Evolutionary conservation across 2,888 invertebrate species (phyloP).

Genomic region (Ryuthela nishihirai): DNA sequence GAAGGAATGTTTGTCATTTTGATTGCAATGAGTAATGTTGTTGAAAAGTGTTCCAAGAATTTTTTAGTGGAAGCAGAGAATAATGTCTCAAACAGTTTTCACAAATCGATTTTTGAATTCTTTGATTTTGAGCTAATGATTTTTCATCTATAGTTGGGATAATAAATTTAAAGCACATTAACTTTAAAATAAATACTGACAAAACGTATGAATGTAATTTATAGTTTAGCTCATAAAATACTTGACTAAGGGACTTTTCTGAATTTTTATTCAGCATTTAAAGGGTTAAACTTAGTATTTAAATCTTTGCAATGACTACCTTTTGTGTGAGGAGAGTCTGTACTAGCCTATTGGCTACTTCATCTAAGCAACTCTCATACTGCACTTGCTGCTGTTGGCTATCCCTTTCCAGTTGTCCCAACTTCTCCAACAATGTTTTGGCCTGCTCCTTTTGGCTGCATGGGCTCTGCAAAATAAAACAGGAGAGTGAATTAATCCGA

Average conservation of each 20-base stretch:
- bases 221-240: too few relatives aligned
- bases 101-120: too few relatives aligned
- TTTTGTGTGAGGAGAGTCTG: conserved; percentile 78
- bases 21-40: too few relatives aligned
- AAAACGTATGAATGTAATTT: background rate
- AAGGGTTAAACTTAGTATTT: background rate
- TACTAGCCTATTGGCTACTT: conserved; percentile 78
- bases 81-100: too few relatives aligned
- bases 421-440: conserved; percentile 16
- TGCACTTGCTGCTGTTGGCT: conserved; percentile 65
- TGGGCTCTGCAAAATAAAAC: conserved; percentile 27
- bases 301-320: conserved; percentile 53
- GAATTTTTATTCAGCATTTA: background rate
- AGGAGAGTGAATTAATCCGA: too few relatives aligned
- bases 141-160: too few relatives aligned
- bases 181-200: background rate
- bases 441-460: conserved; percentile 29
- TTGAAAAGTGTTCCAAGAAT: too few relatives aligned
- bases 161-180: background rate
- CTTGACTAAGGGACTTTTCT: too few relatives aligned
- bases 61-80: too few relatives aligned
- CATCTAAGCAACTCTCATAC: conserved; percentile 68
- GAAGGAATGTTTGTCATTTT: too few relatives aligned
- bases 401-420: conserved; percentile 56
- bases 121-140: too few relatives aligned